phyloP scores from a whole-genome alignment of 2,113 vertebrate species.

The Leuciscus idus region DNA sequence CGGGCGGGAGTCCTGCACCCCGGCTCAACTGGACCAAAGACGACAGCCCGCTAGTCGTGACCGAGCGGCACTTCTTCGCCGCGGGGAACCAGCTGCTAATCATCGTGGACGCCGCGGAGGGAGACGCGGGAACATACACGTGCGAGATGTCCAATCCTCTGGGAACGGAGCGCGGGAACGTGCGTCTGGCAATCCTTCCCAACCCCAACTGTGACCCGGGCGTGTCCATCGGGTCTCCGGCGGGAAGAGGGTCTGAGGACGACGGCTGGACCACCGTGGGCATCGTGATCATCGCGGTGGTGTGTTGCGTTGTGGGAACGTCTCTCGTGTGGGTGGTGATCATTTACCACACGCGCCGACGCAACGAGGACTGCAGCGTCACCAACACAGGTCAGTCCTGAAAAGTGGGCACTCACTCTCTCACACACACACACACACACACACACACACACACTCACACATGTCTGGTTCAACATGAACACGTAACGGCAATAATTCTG shows the following conservation, averaged over 20 bases:
- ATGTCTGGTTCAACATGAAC: too few species aligned
- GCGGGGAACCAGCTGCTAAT: constrained; percentile 95
- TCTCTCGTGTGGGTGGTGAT: constrained; percentile 98
- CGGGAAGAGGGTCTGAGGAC: constrained; percentile 74
- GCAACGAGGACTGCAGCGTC: constrained; percentile 93
- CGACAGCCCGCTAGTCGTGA: constrained; percentile 86
- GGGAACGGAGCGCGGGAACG: constrained; percentile 89
- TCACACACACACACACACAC: too few species aligned
- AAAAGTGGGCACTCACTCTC: too few species aligned
- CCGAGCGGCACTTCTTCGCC: constrained; percentile 95
- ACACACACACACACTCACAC: too few species aligned
- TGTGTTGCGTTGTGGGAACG: constrained; percentile 98
- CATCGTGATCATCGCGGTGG: constrained; percentile 96
- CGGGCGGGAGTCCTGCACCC: constrained; percentile 90
- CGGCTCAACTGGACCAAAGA: constrained; percentile 97
- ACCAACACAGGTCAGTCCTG: constrained; percentile 90
- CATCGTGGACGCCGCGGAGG: constrained; percentile 89
- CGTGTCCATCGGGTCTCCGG: constrained; percentile 53
- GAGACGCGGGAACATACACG: constrained; percentile 90
- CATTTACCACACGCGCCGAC: constrained; percentile 95
- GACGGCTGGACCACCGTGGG: constrained; percentile 96
- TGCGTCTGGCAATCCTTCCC: constrained; percentile 86
- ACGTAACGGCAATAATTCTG: not conserved
- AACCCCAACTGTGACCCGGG: constrained; percentile 92
- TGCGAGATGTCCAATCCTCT: constrained; percentile 97